A percentile compares a stretch with the other conserved stretches of the same genome.
Evolutionary conservation across 2,888 invertebrate species (phyloP).

Genomic region (Acrobasis consociella): DNA sequence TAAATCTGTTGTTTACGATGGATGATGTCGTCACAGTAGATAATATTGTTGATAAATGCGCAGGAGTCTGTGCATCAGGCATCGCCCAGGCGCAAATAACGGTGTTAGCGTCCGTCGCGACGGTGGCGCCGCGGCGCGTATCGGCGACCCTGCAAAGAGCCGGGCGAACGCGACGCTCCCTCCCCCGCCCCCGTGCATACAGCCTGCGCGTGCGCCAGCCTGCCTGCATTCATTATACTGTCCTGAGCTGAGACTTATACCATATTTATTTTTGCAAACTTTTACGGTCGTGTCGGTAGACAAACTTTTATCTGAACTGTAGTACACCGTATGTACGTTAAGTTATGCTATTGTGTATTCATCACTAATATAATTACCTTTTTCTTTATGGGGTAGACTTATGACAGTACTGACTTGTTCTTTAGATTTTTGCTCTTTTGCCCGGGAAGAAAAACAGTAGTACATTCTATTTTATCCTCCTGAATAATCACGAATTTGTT

Average conservation of each 20-base stretch:
- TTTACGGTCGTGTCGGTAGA: neutral
- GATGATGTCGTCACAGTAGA: neutral
- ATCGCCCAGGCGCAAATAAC: conserved; percentile 51
- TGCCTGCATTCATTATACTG: too few relatives aligned
- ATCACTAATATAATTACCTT: too few relatives aligned
- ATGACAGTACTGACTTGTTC: too few relatives aligned
- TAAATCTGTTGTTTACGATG: neutral
- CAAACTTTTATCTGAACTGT: too few relatives aligned
- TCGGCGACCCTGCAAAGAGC: conserved; percentile 55
- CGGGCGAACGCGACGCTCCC: conserved; percentile 38
- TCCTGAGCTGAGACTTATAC: too few relatives aligned
- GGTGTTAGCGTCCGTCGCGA: conserved; percentile 49
- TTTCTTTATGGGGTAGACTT: too few relatives aligned
- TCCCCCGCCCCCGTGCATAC: conserved; percentile 33
- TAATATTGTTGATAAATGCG: conserved; percentile 7
- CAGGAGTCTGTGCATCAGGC: conserved; percentile 36
- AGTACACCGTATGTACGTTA: too few relatives aligned
- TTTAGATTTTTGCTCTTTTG: too few relatives aligned
- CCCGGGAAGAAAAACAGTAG: too few relatives aligned
- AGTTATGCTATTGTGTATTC: too few relatives aligned
- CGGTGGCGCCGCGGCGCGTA: conserved; percentile 71
- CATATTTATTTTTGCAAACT: neutral
- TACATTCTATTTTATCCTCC: too few relatives aligned
- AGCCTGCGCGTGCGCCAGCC: conserved; percentile 27
- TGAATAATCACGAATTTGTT: too few relatives aligned